Conservation (phyloP, 2,888 invertebrate species). For the Cataglyphis livida region DNA sequence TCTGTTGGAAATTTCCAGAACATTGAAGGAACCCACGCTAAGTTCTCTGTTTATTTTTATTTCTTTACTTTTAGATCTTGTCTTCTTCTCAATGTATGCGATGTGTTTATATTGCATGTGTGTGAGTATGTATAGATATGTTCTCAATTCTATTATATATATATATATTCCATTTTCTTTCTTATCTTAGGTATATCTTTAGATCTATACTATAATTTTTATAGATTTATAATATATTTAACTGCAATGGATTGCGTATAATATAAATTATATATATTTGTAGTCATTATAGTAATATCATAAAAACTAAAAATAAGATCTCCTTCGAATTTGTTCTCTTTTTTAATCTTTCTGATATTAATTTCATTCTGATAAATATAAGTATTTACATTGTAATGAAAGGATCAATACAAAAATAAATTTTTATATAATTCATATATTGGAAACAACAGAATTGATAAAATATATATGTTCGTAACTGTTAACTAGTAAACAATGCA, state of each 20-base stretch:
- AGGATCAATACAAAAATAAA: background rate
- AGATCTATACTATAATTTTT: background rate
- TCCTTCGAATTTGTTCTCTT: background rate
- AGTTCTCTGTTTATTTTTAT: slow-evolving; percentile 15
- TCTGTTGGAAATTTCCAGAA: slow-evolving; percentile 5
- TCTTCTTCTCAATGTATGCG: background rate
- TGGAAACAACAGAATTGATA: background rate
- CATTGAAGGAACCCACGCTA: background rate
- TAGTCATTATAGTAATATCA: background rate
- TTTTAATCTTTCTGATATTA: background rate
- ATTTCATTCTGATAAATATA: background rate
- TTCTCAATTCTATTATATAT: background rate
- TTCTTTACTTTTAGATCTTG: background rate
- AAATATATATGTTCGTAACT: background rate
- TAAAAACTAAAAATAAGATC: background rate
- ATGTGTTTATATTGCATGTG: background rate
- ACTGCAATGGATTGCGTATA: background rate
- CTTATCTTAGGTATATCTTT: background rate
- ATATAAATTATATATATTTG: background rate
- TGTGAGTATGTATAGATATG: background rate
- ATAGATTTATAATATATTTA: background rate
- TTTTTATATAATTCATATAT: background rate
- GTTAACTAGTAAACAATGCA: background rate
- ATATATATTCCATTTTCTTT: background rate
- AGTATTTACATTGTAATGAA: background rate